phyloP scores from a whole-genome alignment of 2,888 invertebrate genomes.

The Eubasilissa splendida region DNA sequence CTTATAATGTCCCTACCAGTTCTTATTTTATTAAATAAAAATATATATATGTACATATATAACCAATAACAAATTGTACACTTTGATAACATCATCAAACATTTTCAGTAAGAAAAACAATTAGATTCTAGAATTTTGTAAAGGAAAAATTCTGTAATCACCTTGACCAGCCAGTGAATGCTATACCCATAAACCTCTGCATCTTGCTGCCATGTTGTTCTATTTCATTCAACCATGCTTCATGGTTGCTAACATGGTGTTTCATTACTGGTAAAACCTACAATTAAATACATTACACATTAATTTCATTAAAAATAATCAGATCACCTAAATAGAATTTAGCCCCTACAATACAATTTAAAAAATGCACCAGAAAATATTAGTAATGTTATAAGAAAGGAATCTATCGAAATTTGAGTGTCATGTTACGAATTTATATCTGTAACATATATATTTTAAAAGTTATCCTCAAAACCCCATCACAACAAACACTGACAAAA shows the following conservation, averaged over 20 bases:
- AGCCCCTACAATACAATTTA: too few relatives aligned
- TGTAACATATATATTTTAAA: background rate
- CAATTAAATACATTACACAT: constrained; percentile 50
- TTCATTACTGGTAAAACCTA: constrained; percentile 76
- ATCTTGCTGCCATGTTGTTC: constrained; percentile 69
- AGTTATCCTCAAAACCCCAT: too few relatives aligned
- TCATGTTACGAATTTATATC: background rate
- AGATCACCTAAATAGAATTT: background rate
- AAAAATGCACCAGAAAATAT: too few relatives aligned
- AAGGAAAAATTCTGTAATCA: constrained; percentile 60
- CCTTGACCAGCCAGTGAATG: constrained; percentile 84
- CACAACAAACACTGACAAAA: too few relatives aligned
- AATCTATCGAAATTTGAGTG: background rate
- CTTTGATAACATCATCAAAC: background rate
- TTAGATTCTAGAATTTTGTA: background rate
- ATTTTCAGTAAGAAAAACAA: background rate
- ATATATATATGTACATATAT: background rate
- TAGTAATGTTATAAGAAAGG: too few relatives aligned
- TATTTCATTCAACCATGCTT: constrained; percentile 78
- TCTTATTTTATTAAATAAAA: background rate
- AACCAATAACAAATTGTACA: background rate
- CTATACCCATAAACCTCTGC: constrained; percentile 75
- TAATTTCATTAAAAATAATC: constrained; percentile 1
- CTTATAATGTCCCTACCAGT: too few relatives aligned
- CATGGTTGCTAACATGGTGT: constrained; percentile 84